Evolutionary conservation across 2,113 vertebrate species (phyloP).

Genomic region (Nesoenas mayeri): DNA sequence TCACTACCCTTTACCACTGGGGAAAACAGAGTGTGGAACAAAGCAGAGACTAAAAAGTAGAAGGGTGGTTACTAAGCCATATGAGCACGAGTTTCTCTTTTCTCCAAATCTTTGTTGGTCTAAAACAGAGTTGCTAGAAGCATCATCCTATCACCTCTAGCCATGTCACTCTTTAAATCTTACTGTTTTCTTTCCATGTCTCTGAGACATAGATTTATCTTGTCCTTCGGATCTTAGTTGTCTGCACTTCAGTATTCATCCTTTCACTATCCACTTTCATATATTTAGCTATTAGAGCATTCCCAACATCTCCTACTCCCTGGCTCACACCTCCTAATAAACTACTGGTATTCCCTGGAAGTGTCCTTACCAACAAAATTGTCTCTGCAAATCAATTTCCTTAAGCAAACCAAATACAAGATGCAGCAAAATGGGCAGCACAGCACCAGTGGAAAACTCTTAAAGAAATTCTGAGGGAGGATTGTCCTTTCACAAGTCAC

Average conservation of each 20-base stretch:
- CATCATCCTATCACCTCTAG: background rate
- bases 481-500: background rate
- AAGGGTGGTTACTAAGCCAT: background rate
- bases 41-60: background rate
- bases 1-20: background rate
- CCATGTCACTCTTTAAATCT: background rate
- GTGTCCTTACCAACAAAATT: background rate
- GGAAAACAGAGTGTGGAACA: background rate
- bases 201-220: background rate
- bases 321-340: background rate
- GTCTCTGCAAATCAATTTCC: background rate
- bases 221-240: background rate
- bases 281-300: background rate
- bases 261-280: background rate
- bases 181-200: background rate
- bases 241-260: background rate
- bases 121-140: background rate
- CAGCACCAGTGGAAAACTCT: background rate
- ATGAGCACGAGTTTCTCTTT: accelerated
- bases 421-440: background rate
- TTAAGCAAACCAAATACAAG: background rate
- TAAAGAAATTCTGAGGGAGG: background rate
- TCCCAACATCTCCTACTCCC: background rate
- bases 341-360: background rate
- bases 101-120: background rate